These are phyloP conservation scores for Mimas tiliae DNA, from an alignment of 2,888 invertebrate genomes.

Conservation along the genomic window DNA sequence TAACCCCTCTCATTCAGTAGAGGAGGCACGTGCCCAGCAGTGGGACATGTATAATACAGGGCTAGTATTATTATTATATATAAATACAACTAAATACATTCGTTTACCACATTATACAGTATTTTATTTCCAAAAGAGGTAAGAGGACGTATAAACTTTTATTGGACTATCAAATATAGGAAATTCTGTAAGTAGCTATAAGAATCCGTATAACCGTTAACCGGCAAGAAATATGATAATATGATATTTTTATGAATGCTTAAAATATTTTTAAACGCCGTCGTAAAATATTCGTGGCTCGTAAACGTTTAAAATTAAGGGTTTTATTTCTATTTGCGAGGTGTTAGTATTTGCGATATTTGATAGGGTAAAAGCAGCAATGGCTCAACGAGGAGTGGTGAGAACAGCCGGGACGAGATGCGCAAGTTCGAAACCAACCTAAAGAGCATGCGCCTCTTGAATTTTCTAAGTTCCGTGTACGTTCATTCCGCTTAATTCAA, in stretches of 20 bases:
- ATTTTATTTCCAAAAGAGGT: constrained; percentile 5
- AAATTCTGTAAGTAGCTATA: constrained; percentile 18
- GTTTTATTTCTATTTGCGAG: constrained; percentile 6
- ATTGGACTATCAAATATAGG: constrained; percentile 24
- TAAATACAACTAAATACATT: too few species aligned
- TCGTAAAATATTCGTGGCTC: constrained; percentile 16
- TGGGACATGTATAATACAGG: too few species aligned
- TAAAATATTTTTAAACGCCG: constrained; percentile 23
- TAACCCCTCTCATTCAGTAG: too few species aligned
- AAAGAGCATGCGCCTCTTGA: too few species aligned
- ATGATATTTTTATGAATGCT: constrained; percentile 25
- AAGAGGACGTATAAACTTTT: constrained; percentile 24
- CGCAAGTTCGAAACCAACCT: too few species aligned
- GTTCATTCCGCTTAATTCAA: too few species aligned
- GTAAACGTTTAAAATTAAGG: constrained; percentile 23
- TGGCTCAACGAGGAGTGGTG: too few species aligned
- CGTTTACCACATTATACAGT: background rate
- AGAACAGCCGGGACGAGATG: too few species aligned
- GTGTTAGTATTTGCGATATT: background rate
- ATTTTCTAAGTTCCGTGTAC: too few species aligned
- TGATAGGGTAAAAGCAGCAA: background rate
- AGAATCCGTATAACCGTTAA: constrained; percentile 11
- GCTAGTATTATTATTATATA: too few species aligned
- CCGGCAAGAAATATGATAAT: constrained; percentile 20
- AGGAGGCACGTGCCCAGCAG: too few species aligned